These are phyloP conservation scores for Phasianus colchicus DNA, from an alignment of 2,113 vertebrate species.

Conservation along the genomic window DNA sequence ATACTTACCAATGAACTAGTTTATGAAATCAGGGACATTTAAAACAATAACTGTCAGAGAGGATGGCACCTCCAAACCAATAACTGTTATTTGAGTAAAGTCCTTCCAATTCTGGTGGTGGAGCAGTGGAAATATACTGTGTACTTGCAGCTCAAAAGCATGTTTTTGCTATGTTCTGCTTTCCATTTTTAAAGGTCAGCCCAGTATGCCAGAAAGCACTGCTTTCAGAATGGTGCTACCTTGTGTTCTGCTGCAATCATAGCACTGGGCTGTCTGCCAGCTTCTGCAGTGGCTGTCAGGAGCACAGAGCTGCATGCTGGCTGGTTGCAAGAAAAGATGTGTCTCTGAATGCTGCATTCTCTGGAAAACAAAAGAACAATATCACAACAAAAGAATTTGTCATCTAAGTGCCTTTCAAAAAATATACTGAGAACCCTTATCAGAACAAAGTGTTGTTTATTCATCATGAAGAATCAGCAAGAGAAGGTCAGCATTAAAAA, in stretches of 20 bases:
- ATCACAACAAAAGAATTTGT: neutral
- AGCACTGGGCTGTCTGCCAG: constrained; percentile 63
- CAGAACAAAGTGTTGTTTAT: neutral
- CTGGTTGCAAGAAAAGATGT: constrained; percentile 59
- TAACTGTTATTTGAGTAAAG: neutral
- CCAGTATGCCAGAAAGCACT: neutral
- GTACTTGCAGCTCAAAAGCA: neutral
- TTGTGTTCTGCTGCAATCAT: constrained; percentile 73
- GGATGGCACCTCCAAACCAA: rapidly evolving
- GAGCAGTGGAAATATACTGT: neutral
- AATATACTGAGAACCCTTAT: neutral
- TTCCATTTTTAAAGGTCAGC: neutral
- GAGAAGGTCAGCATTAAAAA: neutral
- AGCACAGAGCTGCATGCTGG: constrained; percentile 66
- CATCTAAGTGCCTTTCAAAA: neutral
- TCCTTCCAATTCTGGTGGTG: rapidly evolving
- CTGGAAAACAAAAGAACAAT: constrained; percentile 47
- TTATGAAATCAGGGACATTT: neutral
- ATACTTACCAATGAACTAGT: neutral
- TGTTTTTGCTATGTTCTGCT: neutral
- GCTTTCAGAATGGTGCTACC: constrained; percentile 55
- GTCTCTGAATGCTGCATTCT: constrained; percentile 65
- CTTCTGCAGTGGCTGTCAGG: constrained; percentile 39
- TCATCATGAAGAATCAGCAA: neutral
- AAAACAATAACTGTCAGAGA: neutral